Evolutionary conservation across 2,797 vertebrate species (phyloP), one percentile per base, ranked within the genome.

Genomic region (Leuciscus waleckii): DNA sequence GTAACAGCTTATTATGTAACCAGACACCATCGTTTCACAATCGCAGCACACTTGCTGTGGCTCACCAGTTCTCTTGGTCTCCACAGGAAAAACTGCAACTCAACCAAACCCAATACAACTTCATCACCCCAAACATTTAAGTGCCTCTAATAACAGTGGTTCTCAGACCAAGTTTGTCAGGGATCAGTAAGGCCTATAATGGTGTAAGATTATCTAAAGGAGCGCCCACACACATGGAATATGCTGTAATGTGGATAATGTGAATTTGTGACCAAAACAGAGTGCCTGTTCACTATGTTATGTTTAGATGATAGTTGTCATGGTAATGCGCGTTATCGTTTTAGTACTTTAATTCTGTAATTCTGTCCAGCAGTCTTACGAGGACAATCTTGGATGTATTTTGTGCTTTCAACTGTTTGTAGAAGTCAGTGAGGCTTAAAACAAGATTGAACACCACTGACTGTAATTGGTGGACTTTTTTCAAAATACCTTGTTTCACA

Each of bases 1-100:
- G 92, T 91, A 93, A 90, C 94, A 93, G 94, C 92, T 95, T 94
- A 95, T 95, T 95, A 94, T 94, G 95, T 94, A 95, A 95, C 92
- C 88, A 81, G 94, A 96, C 90, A 93, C 95, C 92, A 93, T 93
- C 94, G 94, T 95, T 94, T 95, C 93, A 93, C 93, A 94, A 95
- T 94, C 92, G 86, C 91, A 92, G 94, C 92, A 93, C 94, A 94
- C 94, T 95, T 95, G 93, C 85, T 75, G 82, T 10, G 83, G 91
- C 91, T 93, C 90, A 84, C 74, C 85, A 86, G 75, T 71, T 87
- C 26, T 61, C 70, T 67, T 26, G 26, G 56, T 81, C 51, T 49
- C 58, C 75, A 58, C 29, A 81, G 29, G 51, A 80, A 51, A 87
- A 76, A 68, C 29, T 71, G 41, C 61, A 49, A 39, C n/a, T 63